These are phyloP conservation scores for Chionomys nivalis DNA, from an alignment of 2,113 vertebrate species.

Conservation along the genomic window DNA sequence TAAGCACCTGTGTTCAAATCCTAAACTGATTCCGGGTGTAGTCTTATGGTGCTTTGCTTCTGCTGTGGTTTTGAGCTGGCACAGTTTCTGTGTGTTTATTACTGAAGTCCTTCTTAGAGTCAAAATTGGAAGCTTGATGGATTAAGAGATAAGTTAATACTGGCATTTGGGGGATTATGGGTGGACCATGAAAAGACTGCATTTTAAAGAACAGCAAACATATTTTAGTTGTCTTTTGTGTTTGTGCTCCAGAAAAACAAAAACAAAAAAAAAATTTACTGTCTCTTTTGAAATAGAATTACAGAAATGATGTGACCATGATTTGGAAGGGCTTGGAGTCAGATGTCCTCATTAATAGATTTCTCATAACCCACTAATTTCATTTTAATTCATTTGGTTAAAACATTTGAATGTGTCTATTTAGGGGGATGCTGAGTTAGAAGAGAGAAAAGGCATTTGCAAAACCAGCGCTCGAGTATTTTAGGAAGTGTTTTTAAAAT, in stretches of 20 bases:
- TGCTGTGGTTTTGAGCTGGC: conserved; percentile 42
- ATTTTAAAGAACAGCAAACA: conserved; percentile 52
- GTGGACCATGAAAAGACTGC: conserved; percentile 40
- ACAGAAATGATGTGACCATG: conserved; percentile 18
- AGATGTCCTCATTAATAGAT: conserved; percentile 20
- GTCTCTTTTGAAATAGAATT: conserved; percentile 47
- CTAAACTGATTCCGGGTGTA: conserved; percentile 25
- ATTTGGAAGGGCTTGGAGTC: conserved; percentile 22
- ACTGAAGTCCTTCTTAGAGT: conserved; percentile 52
- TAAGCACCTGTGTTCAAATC: conserved; percentile 13
- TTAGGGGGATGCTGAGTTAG: conserved; percentile 53
- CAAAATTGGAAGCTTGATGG: conserved; percentile 52
- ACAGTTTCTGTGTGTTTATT: conserved; percentile 19
- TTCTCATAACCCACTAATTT: conserved; percentile 27
- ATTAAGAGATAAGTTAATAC: conserved; percentile 68
- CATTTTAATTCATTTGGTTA: conserved; percentile 54
- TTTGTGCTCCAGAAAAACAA: conserved; percentile 30
- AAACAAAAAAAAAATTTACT: conserved; percentile 47
- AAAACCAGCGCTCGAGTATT: conserved; percentile 51
- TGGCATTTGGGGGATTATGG: conserved; percentile 56
- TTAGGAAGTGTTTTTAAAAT: conserved; percentile 53
- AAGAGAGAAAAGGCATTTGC: conserved; percentile 26
- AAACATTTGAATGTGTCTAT: conserved; percentile 32
- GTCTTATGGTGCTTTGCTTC: conserved; percentile 3
- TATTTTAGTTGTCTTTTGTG: conserved; percentile 21